phyloP scores from a whole-genome alignment of 2,888 invertebrate species.

The Hyppa rectilinea region DNA sequence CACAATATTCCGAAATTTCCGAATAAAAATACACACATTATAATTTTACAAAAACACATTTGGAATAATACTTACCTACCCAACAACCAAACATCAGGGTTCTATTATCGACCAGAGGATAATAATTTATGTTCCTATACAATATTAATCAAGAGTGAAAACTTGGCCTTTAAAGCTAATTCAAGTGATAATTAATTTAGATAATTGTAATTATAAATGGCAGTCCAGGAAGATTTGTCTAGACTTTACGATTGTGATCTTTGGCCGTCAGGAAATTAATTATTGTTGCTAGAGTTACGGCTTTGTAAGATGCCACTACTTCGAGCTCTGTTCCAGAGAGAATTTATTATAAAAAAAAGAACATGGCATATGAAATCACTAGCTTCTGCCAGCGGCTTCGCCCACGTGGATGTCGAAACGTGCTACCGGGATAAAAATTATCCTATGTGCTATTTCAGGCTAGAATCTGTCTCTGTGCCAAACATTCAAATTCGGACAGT shows the following conservation, averaged over 20 bases:
- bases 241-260: conserved; percentile 28
- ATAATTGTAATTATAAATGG: conserved; percentile 36
- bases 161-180: conserved; percentile 9
- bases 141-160: conserved; percentile 37
- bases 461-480: too few relatives aligned
- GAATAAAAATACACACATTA: not conserved
- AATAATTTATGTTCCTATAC: not conserved
- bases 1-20: not conserved
- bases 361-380: too few relatives aligned
- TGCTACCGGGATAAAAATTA: too few relatives aligned
- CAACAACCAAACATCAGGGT: not conserved
- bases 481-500: too few relatives aligned
- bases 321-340: not conserved
- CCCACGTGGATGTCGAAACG: too few relatives aligned
- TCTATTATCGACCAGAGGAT: not conserved
- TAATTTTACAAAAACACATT: conserved; percentile 3
- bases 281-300: conserved; percentile 18
- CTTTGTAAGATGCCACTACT: not conserved
- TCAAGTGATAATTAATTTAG: conserved; percentile 38
- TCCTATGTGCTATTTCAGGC: too few relatives aligned
- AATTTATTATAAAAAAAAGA: too few relatives aligned
- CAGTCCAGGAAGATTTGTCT: conserved; percentile 29
- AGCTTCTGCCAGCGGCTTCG: too few relatives aligned
- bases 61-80: too few relatives aligned
- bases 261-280: conserved; percentile 28